phyloP scores from a whole-genome alignment of 2,113 vertebrate genomes.

The Phoenicopterus ruber region DNA sequence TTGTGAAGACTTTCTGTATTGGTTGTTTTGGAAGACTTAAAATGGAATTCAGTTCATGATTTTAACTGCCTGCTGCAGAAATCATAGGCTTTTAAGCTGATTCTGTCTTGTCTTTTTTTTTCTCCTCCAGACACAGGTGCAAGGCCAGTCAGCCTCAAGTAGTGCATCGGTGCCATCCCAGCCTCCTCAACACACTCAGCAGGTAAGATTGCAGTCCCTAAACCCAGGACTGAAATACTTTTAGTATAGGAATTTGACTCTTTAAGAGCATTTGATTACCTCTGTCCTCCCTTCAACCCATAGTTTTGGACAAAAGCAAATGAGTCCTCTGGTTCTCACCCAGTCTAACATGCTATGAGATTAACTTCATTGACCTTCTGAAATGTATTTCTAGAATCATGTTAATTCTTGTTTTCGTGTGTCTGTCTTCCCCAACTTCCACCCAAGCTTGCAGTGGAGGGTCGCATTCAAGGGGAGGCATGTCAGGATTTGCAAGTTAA shows the following conservation, averaged over 20 bases:
- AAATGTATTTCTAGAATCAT: background rate
- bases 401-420: background rate
- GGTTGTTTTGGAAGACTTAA: background rate
- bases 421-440: background rate
- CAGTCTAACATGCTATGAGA: background rate
- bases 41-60: background rate
- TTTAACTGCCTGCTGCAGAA: constrained; percentile 42
- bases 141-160: constrained; percentile 71
- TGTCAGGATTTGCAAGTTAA: background rate
- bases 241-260: background rate
- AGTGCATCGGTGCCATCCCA: constrained; percentile 64
- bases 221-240: background rate
- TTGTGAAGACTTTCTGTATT: background rate
- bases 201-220: constrained; percentile 53
- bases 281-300: background rate
- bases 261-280: background rate
- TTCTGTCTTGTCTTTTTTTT: background rate
- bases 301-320: background rate
- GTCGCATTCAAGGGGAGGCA: background rate
- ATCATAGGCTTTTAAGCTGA: constrained; percentile 2
- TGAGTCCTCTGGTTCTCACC: background rate
- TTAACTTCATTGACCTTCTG: background rate
- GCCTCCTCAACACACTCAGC: constrained; percentile 69
- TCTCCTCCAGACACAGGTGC: constrained; percentile 67
- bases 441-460: background rate